Percentiles rank a stretch among this genome's conserved stretches.
Evolutionary conservation across 2,888 invertebrate genomes (phyloP).

Genomic region (Myopa testacea): DNA sequence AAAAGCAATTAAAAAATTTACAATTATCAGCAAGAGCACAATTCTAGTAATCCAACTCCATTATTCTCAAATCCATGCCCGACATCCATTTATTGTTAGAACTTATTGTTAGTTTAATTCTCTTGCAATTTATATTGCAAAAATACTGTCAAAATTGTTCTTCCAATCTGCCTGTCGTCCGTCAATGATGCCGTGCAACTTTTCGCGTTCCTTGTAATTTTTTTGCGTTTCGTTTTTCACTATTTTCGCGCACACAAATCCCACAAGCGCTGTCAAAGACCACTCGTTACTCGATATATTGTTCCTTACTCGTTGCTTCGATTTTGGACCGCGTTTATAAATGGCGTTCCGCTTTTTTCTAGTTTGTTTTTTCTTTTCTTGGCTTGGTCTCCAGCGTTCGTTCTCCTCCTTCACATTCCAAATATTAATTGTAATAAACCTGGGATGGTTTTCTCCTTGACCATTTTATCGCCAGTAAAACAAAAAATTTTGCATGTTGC

Average conservation of each 20-base stretch:
- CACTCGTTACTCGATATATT: constrained; percentile 41
- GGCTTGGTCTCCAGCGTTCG: constrained; percentile 10
- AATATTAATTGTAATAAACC: background rate
- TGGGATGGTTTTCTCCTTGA: constrained; percentile 25
- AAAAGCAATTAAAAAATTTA: constrained; percentile 63
- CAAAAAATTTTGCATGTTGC: background rate
- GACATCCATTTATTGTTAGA: too few relatives aligned
- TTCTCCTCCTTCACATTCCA: background rate
- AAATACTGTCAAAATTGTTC: constrained; percentile 39
- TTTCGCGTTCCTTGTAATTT: constrained; percentile 39
- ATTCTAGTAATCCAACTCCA: too few relatives aligned
- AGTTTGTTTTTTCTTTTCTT: constrained; percentile 19
- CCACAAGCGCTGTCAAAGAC: constrained; percentile 51
- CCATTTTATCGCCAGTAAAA: constrained; percentile 22
- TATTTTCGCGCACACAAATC: constrained; percentile 43
- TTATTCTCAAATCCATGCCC: too few relatives aligned
- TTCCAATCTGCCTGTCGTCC: constrained; percentile 38
- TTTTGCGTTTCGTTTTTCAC: constrained; percentile 32
- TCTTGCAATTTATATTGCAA: constrained; percentile 36
- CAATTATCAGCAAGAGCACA: constrained; percentile 32
- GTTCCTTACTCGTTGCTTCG: constrained; percentile 13
- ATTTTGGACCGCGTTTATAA: constrained; percentile 47
- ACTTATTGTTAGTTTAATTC: too few relatives aligned
- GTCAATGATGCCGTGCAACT: constrained; percentile 45
- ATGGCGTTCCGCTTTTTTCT: constrained; percentile 49